A percentile compares a stretch with the other conserved stretches of the same genome.
Evolutionary conservation across 2,797 vertebrate genomes (phyloP).

Genomic region (Microctenopoma stevenorrisi): DNA sequence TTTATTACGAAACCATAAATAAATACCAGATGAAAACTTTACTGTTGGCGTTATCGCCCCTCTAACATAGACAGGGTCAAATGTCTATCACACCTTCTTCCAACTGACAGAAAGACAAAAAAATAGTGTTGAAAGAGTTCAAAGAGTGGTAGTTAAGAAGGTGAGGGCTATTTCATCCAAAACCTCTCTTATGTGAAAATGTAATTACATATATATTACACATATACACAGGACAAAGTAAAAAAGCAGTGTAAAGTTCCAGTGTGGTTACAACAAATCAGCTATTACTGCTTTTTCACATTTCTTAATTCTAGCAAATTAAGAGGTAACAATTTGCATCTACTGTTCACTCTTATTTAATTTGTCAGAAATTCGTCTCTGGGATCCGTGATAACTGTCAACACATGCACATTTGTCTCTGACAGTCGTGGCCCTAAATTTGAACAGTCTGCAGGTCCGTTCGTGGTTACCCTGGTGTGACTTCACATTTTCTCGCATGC

Average conservation of each 20-base stretch:
- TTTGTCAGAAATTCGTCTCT: not conserved
- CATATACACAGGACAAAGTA: too few relatives aligned
- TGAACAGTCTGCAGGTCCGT: not conserved
- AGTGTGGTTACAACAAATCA: too few relatives aligned
- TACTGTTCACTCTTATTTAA: not conserved
- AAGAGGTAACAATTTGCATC: not conserved
- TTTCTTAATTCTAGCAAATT: too few relatives aligned
- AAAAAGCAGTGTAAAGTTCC: too few relatives aligned
- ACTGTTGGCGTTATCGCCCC: slow-evolving; percentile 88
- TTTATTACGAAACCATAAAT: too few relatives aligned
- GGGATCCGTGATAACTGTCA: not conserved
- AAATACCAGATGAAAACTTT: slow-evolving; percentile 31
- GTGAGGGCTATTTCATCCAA: too few relatives aligned
- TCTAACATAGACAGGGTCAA: slow-evolving; percentile 85
- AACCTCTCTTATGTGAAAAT: too few relatives aligned
- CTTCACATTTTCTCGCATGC: not conserved
- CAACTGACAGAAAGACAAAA: slow-evolving; percentile 76
- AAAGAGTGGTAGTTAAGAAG: too few relatives aligned
- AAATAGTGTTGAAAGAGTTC: not conserved
- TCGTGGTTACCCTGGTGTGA: not conserved
- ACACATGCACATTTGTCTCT: not conserved
- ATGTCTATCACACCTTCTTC: slow-evolving; percentile 89
- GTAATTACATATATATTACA: too few relatives aligned
- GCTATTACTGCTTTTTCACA: too few relatives aligned
- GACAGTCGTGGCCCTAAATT: not conserved